These are phyloP conservation scores for Troides aeacus DNA, from an alignment of 2,888 invertebrate species.

Conservation along the genomic window DNA sequence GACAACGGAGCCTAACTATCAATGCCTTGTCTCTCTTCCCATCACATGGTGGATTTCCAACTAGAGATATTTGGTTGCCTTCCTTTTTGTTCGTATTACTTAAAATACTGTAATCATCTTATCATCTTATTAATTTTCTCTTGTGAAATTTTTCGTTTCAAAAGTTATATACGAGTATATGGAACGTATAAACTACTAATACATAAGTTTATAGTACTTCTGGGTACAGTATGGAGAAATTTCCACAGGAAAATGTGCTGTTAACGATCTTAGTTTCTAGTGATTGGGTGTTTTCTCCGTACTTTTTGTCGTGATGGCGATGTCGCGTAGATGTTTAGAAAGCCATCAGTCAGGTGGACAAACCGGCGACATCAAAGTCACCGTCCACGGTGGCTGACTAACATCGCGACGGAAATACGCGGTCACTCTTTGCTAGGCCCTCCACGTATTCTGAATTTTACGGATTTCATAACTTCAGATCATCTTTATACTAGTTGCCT, in stretches of 20 bases:
- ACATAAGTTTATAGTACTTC: conserved; percentile 31
- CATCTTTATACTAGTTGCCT: neutral
- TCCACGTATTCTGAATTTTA: neutral
- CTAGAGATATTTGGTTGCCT: no score
- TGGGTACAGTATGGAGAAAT: conserved; percentile 43
- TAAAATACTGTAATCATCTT: neutral
- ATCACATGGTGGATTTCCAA: no score
- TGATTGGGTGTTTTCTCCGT: conserved; percentile 65
- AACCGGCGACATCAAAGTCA: conserved; percentile 61
- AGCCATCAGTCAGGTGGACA: conserved; percentile 73
- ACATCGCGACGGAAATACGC: conserved; percentile 48
- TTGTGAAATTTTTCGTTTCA: neutral
- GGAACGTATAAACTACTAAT: no score
- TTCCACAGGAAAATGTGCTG: conserved; percentile 53
- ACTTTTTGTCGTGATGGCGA: conserved; percentile 59
- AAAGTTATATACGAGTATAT: neutral
- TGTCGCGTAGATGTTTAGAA: conserved; percentile 71
- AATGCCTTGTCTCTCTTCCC: no score
- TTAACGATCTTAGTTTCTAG: conserved; percentile 64
- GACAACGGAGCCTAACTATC: no score
- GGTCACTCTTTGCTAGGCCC: neutral
- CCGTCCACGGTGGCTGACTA: conserved; percentile 44
- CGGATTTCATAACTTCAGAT: neutral
- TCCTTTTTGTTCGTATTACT: no score
- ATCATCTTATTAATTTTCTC: neutral